Evolutionary conservation across 2,797 vertebrate species (phyloP).

Genomic region (Echeneis naucrates): DNA sequence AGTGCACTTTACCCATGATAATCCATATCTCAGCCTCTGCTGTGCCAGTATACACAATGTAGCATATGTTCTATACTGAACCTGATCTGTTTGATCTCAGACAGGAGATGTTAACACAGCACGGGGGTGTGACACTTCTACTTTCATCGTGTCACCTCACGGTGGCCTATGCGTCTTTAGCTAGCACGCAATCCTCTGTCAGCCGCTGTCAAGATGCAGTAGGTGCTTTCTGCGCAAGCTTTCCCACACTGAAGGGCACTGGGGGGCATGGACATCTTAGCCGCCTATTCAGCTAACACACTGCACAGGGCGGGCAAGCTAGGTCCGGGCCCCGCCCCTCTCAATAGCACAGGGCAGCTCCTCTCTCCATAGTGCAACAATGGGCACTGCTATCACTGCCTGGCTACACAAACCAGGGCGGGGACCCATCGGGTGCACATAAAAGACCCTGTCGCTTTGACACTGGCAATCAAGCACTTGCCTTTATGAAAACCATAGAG

Average conservation of each 20-base stretch:
- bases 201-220: constrained; percentile 71
- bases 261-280: constrained; percentile 84
- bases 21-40: constrained; percentile 20
- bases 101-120: constrained; percentile 54
- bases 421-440: constrained; percentile 77
- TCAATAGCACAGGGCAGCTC: constrained; percentile 79
- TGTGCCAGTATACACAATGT: constrained; percentile 36
- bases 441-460: constrained; percentile 84
- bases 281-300: constrained; percentile 81
- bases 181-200: constrained; percentile 80
- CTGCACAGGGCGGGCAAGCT: constrained; percentile 67
- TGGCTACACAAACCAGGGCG: constrained; percentile 83
- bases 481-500: constrained; percentile 73
- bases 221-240: constrained; percentile 77
- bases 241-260: constrained; percentile 85
- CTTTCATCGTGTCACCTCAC: constrained; percentile 67
- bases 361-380: constrained; percentile 78
- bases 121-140: constrained; percentile 61
- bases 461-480: constrained; percentile 78
- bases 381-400: constrained; percentile 82
- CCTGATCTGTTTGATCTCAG: constrained; percentile 66
- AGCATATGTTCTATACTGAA: constrained; percentile 45
- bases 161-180: constrained; percentile 52
- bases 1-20: constrained; percentile 17
- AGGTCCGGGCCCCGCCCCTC: constrained; percentile 72